These are phyloP conservation scores for Luperina testacea DNA, from an alignment of 2,888 invertebrate genomes.

Conservation along the genomic window DNA sequence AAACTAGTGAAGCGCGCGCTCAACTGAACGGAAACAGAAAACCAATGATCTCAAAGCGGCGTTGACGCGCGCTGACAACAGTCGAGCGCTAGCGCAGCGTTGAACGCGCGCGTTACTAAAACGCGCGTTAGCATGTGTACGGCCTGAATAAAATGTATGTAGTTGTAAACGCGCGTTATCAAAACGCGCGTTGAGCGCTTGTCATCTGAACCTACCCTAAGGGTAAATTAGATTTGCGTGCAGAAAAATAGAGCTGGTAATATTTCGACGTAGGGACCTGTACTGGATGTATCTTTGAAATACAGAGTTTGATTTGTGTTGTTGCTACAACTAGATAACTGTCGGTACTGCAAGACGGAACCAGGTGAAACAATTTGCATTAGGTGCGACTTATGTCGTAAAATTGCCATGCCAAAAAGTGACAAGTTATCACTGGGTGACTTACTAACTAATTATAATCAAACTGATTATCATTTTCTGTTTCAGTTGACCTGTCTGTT, in stretches of 20 bases:
- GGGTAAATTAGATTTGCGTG: background rate
- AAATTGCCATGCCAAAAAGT: conserved; percentile 10
- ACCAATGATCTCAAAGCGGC: no score
- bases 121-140: no score
- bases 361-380: conserved; percentile 26
- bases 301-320: background rate
- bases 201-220: no score
- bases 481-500: conserved; percentile 1
- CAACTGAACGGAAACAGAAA: no score
- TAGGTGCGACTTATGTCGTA: conserved; percentile 12
- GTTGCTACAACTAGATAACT: background rate
- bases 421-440: conserved; percentile 7
- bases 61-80: no score
- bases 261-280: background rate
- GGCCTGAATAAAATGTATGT: no score
- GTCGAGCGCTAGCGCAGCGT: no score
- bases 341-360: background rate
- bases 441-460: conserved; percentile 14
- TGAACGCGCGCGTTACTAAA: no score
- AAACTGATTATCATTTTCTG: conserved; percentile 11
- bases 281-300: background rate
- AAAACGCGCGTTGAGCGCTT: no score
- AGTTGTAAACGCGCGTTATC: no score
- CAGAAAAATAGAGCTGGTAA: background rate
- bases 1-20: no score